Evolutionary conservation across 92 coral and sea anemone species (phyloP).

Genomic region (Parazoanthus atlanticus): DNA sequence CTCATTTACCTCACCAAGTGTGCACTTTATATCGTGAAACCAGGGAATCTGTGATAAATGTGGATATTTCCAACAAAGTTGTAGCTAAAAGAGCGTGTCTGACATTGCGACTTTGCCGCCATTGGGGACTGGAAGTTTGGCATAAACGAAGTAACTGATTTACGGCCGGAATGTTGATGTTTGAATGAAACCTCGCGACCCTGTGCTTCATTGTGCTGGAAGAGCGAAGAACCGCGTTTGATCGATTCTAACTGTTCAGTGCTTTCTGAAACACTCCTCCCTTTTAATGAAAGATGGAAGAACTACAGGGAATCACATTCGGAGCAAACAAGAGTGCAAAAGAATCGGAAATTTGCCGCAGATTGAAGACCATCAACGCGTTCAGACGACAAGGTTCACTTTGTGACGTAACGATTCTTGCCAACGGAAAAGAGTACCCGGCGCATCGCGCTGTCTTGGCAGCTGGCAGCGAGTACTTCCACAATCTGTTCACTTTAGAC

Average conservation of each 20-base stretch:
- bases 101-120: not conserved
- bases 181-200: not conserved
- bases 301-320: slow-evolving; percentile 37
- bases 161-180: slow-evolving; percentile 7
- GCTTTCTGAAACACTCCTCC: not conserved
- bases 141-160: not conserved
- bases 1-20: not conserved
- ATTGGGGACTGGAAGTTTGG: not conserved
- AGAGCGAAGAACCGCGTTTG: slow-evolving; percentile 1
- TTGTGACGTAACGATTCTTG: slow-evolving; percentile 34
- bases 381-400: slow-evolving; percentile 35
- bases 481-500: slow-evolving; percentile 38
- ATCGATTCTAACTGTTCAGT: not conserved
- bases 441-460: slow-evolving; percentile 39
- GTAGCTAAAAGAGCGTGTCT: no score
- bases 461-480: slow-evolving; percentile 48
- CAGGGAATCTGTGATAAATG: not conserved
- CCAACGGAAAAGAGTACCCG: slow-evolving; percentile 32
- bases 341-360: slow-evolving; percentile 45
- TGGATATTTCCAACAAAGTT: not conserved
- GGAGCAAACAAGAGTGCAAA: slow-evolving; percentile 39
- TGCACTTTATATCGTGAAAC: not conserved
- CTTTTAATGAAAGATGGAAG: slow-evolving; percentile 22
- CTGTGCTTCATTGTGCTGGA: not conserved
- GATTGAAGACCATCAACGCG: slow-evolving; percentile 19